Percentiles rank a stretch among this genome's conserved stretches.
These are phyloP conservation scores for Toxotes chatareus DNA, from an alignment of 2,113 vertebrate genomes.

Conservation along the genomic window DNA sequence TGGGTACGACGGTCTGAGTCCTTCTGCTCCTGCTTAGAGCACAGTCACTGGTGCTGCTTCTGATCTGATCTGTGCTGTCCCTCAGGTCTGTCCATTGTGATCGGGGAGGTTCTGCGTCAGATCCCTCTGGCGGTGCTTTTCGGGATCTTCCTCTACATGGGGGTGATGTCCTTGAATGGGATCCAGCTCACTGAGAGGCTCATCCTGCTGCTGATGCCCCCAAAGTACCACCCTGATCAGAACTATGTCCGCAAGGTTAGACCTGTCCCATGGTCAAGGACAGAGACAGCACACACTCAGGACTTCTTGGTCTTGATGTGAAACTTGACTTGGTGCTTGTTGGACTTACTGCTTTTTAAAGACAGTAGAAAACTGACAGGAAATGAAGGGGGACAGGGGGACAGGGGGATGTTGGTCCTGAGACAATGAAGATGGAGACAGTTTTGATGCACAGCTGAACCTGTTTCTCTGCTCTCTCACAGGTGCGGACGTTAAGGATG, in stretches of 20 bases:
- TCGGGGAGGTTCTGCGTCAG: slow-evolving; percentile 90
- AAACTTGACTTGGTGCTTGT: too few relatives aligned
- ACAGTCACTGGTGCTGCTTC: neutral
- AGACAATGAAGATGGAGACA: too few relatives aligned
- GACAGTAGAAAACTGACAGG: too few relatives aligned
- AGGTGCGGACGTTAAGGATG: slow-evolving; percentile 94
- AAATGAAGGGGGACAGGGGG: too few relatives aligned
- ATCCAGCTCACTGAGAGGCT: slow-evolving; percentile 94
- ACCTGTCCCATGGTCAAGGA: too few relatives aligned
- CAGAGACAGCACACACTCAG: neutral
- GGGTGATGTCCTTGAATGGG: slow-evolving; percentile 92
- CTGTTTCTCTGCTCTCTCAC: slow-evolving; percentile 18
- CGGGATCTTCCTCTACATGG: slow-evolving; percentile 96
- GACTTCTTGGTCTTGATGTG: too few relatives aligned
- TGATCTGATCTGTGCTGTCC: slow-evolving; percentile 2
- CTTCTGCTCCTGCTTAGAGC: neutral
- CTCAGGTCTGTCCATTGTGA: slow-evolving; percentile 93
- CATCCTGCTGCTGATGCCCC: slow-evolving; percentile 91
- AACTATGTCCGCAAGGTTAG: slow-evolving; percentile 90
- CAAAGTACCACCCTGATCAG: slow-evolving; percentile 93
- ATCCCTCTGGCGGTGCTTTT: slow-evolving; percentile 93
- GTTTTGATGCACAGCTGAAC: neutral
- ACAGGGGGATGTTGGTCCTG: too few relatives aligned
- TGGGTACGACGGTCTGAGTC: slow-evolving; percentile 84
- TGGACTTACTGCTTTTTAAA: too few relatives aligned